Conservation (phyloP, 1,140 invertebrate species). For the Achroia grisella region DNA sequence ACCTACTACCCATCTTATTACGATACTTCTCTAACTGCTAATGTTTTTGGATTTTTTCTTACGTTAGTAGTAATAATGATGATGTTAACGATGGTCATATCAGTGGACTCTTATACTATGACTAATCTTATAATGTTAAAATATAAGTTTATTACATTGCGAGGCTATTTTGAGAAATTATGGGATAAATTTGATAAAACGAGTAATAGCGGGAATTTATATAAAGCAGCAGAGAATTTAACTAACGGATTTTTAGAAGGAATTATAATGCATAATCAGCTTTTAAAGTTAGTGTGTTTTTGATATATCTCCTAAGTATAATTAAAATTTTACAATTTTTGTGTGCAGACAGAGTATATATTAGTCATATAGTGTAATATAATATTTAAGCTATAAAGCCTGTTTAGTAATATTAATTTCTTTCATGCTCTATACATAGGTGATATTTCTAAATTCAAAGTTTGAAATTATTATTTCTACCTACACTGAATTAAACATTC, state of each 20-base stretch:
- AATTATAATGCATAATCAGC: slow-evolving; percentile 47
- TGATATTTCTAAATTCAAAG: too few relatives aligned
- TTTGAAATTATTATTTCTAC: too few relatives aligned
- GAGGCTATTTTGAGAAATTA: slow-evolving; percentile 45
- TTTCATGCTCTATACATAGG: too few relatives aligned
- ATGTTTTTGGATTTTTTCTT: slow-evolving; percentile 24
- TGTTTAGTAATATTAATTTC: too few relatives aligned
- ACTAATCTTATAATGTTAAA: slow-evolving; percentile 50
- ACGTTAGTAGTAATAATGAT: slow-evolving; percentile 34
- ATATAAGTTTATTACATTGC: slow-evolving; percentile 55
- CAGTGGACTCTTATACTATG: slow-evolving; percentile 42
- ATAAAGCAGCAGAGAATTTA: slow-evolving; percentile 28
- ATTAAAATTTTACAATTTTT: neutral
- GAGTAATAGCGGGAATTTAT: slow-evolving; percentile 15
- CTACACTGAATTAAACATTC: too few relatives aligned
- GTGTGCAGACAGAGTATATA: too few relatives aligned
- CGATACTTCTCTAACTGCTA: slow-evolving; percentile 35
- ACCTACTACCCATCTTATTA: slow-evolving; percentile 46
- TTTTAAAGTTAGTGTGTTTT: slow-evolving; percentile 31
- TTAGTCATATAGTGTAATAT: too few relatives aligned
- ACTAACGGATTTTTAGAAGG: slow-evolving; percentile 43
- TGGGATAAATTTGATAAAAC: slow-evolving; percentile 25
- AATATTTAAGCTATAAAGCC: too few relatives aligned
- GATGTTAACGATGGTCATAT: slow-evolving; percentile 44
- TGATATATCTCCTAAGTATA: neutral